Conservation (phyloP, 92 coral and sea anemone genomes). For the Phenganax marumi region DNA sequence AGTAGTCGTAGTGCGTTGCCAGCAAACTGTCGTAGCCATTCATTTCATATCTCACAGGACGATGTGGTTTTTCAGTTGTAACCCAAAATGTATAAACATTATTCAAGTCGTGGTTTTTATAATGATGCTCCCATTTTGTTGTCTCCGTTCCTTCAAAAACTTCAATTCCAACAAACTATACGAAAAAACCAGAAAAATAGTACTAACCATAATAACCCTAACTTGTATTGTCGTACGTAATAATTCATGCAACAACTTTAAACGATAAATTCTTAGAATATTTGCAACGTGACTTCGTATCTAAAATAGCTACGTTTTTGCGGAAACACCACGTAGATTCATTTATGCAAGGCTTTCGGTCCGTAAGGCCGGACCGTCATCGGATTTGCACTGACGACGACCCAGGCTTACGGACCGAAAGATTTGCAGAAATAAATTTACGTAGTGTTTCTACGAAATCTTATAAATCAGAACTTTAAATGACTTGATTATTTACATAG, state of each 20-base stretch:
- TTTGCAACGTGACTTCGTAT: too few species aligned
- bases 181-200: constrained; percentile 12
- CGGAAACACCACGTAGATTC: too few species aligned
- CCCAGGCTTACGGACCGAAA: neutral
- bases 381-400: neutral
- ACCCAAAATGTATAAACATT: constrained; percentile 75
- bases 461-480: too few species aligned
- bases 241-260: neutral
- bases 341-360: too few species aligned
- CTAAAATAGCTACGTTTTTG: too few species aligned
- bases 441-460: too few species aligned
- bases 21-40: constrained; percentile 90
- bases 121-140: constrained; percentile 81
- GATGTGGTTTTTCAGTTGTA: constrained; percentile 70
- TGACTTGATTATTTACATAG: too few species aligned
- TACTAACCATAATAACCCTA: neutral
- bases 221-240: neutral
- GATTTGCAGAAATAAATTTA: neutral
- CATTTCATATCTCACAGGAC: constrained; percentile 95
- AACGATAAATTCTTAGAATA: neutral
- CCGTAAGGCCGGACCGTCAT: too few species aligned
- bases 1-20: constrained; percentile 87
- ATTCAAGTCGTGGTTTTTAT: constrained; percentile 72
- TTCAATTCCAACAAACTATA: constrained; percentile 67
- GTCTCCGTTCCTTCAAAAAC: constrained; percentile 84